Base-by-base conservation (phyloP, 2,113 vertebrate species). In the Pachypanchax playfairii region DNA sequence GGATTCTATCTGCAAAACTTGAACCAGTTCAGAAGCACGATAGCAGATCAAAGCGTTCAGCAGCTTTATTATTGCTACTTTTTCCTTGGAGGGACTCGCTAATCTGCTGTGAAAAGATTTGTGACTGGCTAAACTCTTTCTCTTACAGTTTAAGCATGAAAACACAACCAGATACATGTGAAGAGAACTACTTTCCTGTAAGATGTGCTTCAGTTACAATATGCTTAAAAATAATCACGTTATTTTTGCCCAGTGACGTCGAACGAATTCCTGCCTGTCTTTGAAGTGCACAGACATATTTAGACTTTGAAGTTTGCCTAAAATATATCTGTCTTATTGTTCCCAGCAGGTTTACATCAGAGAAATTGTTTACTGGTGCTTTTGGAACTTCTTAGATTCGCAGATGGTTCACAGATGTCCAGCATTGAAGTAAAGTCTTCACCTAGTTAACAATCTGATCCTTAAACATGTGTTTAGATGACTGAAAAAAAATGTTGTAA, bases 381-480 rank as follows among this genome's bases (percentile, higher is more conserved):
- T 69, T 61, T 68, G 36, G 35, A 11, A 70, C 65, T 73, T 73
- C 55, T 53, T 68, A 53, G 6, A 62, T 76, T 78, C 42, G 20
- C 6, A 64, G 64, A 58, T 71, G 24, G 5, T 42, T 77, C 24
- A n/a, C 11, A 41, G 49, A 70, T 53, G 38, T 46, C 1, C 10
- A 11, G 24, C 26, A 14, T 12, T 47, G 1, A 12, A n/a, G 6
- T 22, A 8, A 51, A 10, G 7, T 33, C 31, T 33, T 33, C 3
- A n/a, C 4, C 31, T 33, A 7, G 12, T 33, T 33, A 10, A 33
- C 31, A 35, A 11, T 35, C 33, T 35, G 33, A 11, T 35, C 10
- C 33, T 48, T 21, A 47, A 42, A 74, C 26, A 29, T 57, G 31
- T 22, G 26, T n/a, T 15, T 21, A 11, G 17, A 36, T 26, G 15